Percentiles rank a stretch among this genome's conserved stretches.
These are phyloP conservation scores for Neofelis nebulosa DNA, from an alignment of 2,113 vertebrate genomes.

Conservation along the genomic window DNA sequence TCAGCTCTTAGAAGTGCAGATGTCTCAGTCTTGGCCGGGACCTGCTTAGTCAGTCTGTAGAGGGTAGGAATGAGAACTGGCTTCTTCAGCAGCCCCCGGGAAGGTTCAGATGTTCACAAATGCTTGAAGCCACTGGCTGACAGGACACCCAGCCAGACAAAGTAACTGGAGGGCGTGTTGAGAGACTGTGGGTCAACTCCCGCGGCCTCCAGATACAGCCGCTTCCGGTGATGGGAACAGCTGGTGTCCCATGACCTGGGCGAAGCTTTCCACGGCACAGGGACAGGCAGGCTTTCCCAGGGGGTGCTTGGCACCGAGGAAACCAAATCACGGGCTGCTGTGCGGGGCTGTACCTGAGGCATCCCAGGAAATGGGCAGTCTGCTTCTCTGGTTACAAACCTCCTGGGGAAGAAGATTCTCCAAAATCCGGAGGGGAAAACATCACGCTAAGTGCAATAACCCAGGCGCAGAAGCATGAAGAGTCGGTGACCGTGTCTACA, in stretches of 20 bases:
- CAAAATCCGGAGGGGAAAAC: neutral
- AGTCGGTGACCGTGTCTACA: too few species aligned
- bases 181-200: neutral
- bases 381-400: neutral
- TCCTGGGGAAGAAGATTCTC: neutral
- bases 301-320: too few species aligned
- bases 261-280: too few species aligned
- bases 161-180: neutral
- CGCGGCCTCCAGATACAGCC: neutral
- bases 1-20: neutral
- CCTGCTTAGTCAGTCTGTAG: neutral
- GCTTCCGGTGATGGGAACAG: too few species aligned
- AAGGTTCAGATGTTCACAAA: neutral
- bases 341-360: neutral
- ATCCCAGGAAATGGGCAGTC: neutral
- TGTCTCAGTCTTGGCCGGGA: rapidly evolving
- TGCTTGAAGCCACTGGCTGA: neutral
- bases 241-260: neutral
- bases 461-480: neutral
- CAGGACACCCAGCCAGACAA: neutral
- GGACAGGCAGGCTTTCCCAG: neutral
- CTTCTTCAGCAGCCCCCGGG: neutral
- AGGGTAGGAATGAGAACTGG: neutral
- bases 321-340: too few species aligned
- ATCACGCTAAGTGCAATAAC: neutral